A percentile compares a stretch with the other conserved stretches of the same genome.
Conservation (phyloP, 2,797 vertebrate species). For the Accipiter minullus region DNA sequence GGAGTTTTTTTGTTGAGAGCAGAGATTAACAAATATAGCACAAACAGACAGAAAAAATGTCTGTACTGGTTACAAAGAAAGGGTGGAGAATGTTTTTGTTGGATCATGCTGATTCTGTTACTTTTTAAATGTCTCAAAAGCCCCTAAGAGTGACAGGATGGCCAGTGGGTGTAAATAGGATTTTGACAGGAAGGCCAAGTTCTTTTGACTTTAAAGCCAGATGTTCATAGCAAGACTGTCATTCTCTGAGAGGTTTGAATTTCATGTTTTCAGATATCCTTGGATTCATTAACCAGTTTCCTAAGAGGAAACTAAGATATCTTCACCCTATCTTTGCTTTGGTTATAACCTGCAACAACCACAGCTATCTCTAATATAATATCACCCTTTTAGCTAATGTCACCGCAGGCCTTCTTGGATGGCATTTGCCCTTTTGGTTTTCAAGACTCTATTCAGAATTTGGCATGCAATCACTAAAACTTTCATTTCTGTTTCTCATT, state of each 20-base stretch:
- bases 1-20: background rate
- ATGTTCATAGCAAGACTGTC: background rate
- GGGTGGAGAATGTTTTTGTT: background rate
- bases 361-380: background rate
- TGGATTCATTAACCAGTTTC: background rate
- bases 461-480: background rate
- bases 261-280: background rate
- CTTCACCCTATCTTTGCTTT: background rate
- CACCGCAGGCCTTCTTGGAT: background rate
- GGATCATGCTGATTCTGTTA: background rate
- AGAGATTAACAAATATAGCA: background rate
- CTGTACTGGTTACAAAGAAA: background rate
- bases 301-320: background rate
- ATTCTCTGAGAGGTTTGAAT: background rate
- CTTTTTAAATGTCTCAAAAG: background rate
- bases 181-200: background rate
- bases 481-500: conserved; percentile 3
- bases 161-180: background rate
- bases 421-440: background rate
- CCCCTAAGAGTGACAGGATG: background rate
- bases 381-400: background rate
- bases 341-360: background rate
- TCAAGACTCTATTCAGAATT: background rate
- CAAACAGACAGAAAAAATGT: background rate
- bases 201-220: background rate